These are phyloP conservation scores for Dryoscopus gambensis DNA, from an alignment of 2,113 vertebrate species.

Conservation along the genomic window DNA sequence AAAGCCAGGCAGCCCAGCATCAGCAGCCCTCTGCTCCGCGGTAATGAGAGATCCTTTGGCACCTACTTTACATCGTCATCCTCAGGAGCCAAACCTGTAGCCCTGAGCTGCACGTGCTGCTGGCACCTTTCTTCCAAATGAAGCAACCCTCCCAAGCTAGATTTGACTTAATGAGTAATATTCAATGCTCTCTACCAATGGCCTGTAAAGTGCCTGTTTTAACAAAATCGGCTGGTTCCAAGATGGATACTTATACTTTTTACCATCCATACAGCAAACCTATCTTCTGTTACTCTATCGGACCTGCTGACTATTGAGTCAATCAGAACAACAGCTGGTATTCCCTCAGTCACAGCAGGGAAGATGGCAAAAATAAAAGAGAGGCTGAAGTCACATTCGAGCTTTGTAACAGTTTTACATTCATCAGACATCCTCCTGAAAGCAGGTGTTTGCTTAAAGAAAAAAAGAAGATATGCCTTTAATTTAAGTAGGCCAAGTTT, in stretches of 20 bases:
- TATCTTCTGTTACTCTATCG: not conserved
- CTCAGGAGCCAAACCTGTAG: not conserved
- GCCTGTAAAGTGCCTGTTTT: not conserved
- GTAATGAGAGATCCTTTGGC: not conserved
- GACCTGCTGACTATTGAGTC: not conserved
- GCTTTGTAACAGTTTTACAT: not conserved
- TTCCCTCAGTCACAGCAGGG: not conserved
- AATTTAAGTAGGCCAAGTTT: slow-evolving; percentile 46
- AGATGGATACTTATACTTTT: not conserved
- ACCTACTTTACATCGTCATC: not conserved
- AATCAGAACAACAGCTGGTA: not conserved
- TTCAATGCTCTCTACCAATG: not conserved
- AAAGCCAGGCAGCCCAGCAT: not conserved
- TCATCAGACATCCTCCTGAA: not conserved
- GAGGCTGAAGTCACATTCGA: fast-evolving
- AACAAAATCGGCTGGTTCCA: not conserved
- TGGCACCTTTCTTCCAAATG: not conserved
- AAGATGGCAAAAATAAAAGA: not conserved
- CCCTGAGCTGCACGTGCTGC: not conserved
- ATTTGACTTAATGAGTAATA: not conserved
- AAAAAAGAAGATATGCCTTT: not conserved
- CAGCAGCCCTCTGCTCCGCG: not conserved
- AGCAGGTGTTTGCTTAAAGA: not conserved
- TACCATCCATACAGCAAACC: not conserved
- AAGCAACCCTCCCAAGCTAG: not conserved